Base-by-base conservation (phyloP, 2,113 vertebrate species). In the Xiphorhynchus elegans region DNA sequence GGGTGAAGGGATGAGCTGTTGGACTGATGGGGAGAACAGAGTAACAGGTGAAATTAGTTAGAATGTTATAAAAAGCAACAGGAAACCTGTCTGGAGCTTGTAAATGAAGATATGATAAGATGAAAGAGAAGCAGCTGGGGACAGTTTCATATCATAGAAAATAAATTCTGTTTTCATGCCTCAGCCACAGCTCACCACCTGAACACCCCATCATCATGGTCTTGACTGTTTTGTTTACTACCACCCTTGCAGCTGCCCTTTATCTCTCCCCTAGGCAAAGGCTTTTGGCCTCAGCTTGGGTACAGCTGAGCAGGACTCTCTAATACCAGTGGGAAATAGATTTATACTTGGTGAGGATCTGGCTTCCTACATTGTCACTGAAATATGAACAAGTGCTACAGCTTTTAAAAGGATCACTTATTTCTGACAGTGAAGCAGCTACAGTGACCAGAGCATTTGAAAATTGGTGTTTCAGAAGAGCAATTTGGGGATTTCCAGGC, bases 61-160 rank as follows among this genome's bases (percentile, higher is more conserved):
- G 42, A 84, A 91, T 42, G 16, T 52, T 87, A 94, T 74, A 90
- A 93, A 93, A 95, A 95, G 84, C n/a, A 94, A 85, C 39, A 84
- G 44, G 39, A 95, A 95, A 92, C 39, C 42, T 58, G 20, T 23
- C 0, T 0, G 5, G 20, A 10, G 33, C 7, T 86, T 86, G 9
- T 40, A 94, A 87, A 77, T 63, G 24, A 86, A 87, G 59, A 42
- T 46, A 62, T 6, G 13, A 40, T 18, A 39, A 53, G 23, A 73
- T 4, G 7, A 78, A 84, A 79, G 52, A 93, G 39, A 73, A 77
- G 74, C 82, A 95, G 46, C 70, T 91, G 89, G n/a, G 23, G 66
- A 85, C 11, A 89, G 62, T 96, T 96, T 86, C 25, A 24, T 46
- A 77, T 52, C 80, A 81, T 67, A 56, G 70, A 79, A 87, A 83